A percentile compares a stretch with the other conserved stretches of the same genome.
These are phyloP conservation scores for Geotrypetes seraphini DNA, from an alignment of 2,797 vertebrate species.

Conservation along the genomic window DNA sequence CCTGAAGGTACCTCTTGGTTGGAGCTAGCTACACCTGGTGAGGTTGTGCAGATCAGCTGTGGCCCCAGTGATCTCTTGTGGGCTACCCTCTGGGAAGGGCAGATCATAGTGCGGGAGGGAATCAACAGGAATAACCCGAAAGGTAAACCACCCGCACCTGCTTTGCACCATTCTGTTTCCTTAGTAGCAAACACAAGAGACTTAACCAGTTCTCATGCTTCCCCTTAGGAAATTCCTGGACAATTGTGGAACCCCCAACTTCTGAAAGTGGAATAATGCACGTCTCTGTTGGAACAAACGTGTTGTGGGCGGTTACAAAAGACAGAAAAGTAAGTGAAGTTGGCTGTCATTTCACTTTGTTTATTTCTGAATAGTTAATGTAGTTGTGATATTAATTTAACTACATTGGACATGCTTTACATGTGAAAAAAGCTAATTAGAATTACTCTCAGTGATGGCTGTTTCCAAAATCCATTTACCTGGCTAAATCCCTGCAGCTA, in stretches of 20 bases:
- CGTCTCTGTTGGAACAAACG: conserved; percentile 75
- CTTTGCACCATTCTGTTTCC: background rate
- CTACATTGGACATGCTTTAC: no score
- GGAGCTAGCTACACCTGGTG: conserved; percentile 69
- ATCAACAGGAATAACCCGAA: conserved; percentile 75
- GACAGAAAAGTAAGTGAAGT: conserved; percentile 82
- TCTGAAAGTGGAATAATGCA: conserved; percentile 77
- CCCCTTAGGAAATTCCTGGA: conserved; percentile 75
- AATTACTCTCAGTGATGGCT: no score
- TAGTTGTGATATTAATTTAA: no score
- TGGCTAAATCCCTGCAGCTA: no score
- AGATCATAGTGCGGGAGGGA: conserved; percentile 85
- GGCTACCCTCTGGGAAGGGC: conserved; percentile 93
- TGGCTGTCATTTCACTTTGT: no score
- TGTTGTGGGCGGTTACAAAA: conserved; percentile 91
- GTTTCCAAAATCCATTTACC: no score
- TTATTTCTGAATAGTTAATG: no score
- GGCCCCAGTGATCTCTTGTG: conserved; percentile 85
- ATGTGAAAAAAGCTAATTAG: no score
- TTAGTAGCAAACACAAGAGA: background rate
- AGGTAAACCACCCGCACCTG: conserved; percentile 48
- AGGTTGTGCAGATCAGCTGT: conserved; percentile 93
- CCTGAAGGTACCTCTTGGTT: conserved; percentile 85
- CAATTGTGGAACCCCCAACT: conserved; percentile 74
- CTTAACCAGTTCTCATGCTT: background rate